phyloP scores from a whole-genome alignment of 2,888 invertebrate species.

The Heteromurus nitidus region DNA sequence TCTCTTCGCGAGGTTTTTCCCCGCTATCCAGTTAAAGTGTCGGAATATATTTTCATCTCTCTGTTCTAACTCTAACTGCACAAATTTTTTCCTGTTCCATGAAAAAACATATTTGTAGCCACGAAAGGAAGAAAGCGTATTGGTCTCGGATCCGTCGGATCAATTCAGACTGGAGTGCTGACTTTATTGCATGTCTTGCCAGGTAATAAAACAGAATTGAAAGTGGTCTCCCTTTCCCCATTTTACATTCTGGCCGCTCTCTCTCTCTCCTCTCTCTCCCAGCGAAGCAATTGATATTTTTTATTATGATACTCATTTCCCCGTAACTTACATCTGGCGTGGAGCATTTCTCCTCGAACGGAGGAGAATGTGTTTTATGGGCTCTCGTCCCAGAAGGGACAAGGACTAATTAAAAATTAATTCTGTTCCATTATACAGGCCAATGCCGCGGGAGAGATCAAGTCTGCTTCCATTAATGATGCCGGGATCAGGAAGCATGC shows the following conservation, averaged over 20 bases:
- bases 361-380: background rate
- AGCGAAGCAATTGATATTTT: background rate
- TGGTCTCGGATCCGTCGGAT: constrained; percentile 83
- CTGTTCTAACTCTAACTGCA: too few relatives aligned
- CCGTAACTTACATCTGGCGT: constrained; percentile 5
- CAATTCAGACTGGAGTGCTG: constrained; percentile 83
- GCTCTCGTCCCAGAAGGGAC: constrained; percentile 2
- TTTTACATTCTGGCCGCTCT: background rate
- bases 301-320: background rate
- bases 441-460: constrained; percentile 70
- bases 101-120: constrained; percentile 78
- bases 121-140: constrained; percentile 95
- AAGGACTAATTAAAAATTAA: constrained; percentile 14
- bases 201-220: constrained; percentile 74
- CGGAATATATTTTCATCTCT: too few relatives aligned
- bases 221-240: background rate
- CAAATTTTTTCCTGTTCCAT: constrained; percentile 53
- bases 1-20: too few relatives aligned
- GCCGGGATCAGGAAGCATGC: constrained; percentile 47
- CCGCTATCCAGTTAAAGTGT: too few relatives aligned
- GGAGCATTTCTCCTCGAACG: background rate
- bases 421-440: constrained; percentile 54
- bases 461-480: constrained; percentile 70
- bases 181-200: constrained; percentile 86
- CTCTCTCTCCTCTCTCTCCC: constrained; percentile 4